Base-by-base conservation (phyloP, 2,888 invertebrate genomes). In the Rhagium mordax region DNA sequence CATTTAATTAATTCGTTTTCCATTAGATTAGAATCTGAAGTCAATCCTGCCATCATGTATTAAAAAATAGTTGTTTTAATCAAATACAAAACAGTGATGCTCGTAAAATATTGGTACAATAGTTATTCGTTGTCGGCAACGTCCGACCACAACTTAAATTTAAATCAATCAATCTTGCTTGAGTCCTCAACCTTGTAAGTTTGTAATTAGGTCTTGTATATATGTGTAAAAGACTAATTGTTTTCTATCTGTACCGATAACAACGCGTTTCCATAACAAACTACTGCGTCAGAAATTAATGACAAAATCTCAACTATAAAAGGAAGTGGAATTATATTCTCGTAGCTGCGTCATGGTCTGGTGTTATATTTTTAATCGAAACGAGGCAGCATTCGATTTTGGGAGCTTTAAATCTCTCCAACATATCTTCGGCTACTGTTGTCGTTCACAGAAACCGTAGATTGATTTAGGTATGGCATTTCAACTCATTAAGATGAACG, bases 251-350 rank as follows among this genome's bases (percentile, higher is more conserved):
- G 68, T n/a, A 21, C 48, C 59, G 57, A 27, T 51, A 55, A 55
- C 55, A 27, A 24, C 57, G 66, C 66, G 66, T 67, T 67, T 67
- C 66, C 66, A 84, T 83, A 83, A 84, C 82, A 83, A 84, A 83
- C 83, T 82, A 81, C 82, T 75, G 79, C 80, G 81, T 84, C 84
- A 84, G 85, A 84, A 84, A 86, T 86, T 85, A 85, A 84, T 83
- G 84, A 84, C 84, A 84, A 82, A 84, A 83, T 81, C 79, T 80
- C 76, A 18, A 74, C 84, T 84, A 84, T 84, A 85, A 85, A 85
- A 83, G 84, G 84, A 83, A 83, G 83, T 84, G 80, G 81, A 84
- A 84, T 84, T 84, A 84, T 81, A 78, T 81, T 82, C 79, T 79
- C 74, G 68, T 74, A 79, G 84, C 82, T 79, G 79, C 82, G 84